These are phyloP conservation scores for Platysternon megacephalum DNA, from an alignment of 2,113 vertebrate species.

Conservation along the genomic window DNA sequence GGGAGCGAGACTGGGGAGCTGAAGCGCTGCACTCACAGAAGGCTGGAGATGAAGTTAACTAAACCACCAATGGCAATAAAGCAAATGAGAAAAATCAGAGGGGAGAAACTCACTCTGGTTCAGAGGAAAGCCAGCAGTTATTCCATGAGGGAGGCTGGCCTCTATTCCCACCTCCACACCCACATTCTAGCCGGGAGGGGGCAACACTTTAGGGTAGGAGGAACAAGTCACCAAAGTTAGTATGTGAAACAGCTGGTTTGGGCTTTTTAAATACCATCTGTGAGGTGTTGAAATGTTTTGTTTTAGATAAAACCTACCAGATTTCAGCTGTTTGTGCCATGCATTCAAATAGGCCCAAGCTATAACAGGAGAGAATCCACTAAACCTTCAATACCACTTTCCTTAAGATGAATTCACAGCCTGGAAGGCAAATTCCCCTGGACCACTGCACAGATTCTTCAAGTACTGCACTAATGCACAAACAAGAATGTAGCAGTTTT, in stretches of 20 bases:
- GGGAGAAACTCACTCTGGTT: background rate
- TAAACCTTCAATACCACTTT: background rate
- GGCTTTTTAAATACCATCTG: background rate
- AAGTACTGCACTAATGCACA: background rate
- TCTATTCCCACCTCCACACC: background rate
- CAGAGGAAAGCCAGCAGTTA: background rate
- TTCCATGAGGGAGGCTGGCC: background rate
- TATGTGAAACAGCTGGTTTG: background rate
- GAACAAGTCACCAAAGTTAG: background rate
- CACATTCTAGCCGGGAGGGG: background rate
- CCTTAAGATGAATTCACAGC: background rate
- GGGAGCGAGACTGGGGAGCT: too few species aligned
- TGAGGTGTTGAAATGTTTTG: background rate
- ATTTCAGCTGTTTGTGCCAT: background rate
- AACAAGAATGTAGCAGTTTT: accelerated
- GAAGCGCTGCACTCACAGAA: background rate
- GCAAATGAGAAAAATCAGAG: background rate
- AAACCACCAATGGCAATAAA: background rate
- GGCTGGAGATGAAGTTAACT: background rate
- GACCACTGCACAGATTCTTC: background rate
- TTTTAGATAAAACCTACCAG: background rate
- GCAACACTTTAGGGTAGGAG: background rate
- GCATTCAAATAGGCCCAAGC: background rate
- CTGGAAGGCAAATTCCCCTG: background rate
- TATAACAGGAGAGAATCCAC: background rate